Conservation (phyloP, 2,888 invertebrate genomes). For the Netelia melanura region DNA sequence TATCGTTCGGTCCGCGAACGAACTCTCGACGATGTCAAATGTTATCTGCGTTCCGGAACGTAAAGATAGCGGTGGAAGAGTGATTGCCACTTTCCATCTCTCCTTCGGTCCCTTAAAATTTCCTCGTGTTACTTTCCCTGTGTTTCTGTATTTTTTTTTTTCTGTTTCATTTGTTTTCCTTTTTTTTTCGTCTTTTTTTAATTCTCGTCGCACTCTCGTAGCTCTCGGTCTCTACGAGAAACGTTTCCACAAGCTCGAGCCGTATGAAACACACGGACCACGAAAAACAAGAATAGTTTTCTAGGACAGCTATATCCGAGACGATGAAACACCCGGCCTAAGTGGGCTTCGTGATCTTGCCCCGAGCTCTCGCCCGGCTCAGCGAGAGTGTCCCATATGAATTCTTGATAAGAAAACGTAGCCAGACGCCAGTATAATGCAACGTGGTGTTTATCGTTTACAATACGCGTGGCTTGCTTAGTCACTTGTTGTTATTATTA, state of each 20-base stretch:
- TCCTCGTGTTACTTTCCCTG: conserved; percentile 8
- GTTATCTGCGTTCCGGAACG: conserved; percentile 70
- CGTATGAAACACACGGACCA: neutral
- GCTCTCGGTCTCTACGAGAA: neutral
- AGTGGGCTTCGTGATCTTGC: conserved; percentile 28
- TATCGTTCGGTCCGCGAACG: conserved; percentile 59
- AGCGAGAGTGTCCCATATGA: conserved; percentile 24
- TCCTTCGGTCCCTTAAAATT: conserved; percentile 13
- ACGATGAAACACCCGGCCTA: conserved; percentile 48
- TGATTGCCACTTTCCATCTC: conserved; percentile 22
- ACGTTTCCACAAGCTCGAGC: conserved; percentile 8
- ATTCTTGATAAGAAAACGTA: conserved; percentile 49
- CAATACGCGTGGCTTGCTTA: neutral
- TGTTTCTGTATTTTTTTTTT: neutral
- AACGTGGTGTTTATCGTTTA: conserved; percentile 10
- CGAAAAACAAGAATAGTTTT: conserved; percentile 61
- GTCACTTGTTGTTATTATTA: neutral
- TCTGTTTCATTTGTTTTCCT: neutral
- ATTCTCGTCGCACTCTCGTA: neutral
- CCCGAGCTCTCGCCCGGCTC: neutral
- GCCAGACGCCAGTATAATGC: conserved; percentile 1
- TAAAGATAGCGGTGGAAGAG: conserved; percentile 28
- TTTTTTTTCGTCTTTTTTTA: neutral
- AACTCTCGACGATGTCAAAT: conserved; percentile 70
- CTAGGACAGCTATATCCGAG: conserved; percentile 57